These are phyloP conservation scores for Allobates femoralis DNA, from an alignment of 2,797 vertebrate species.

Conservation along the genomic window DNA sequence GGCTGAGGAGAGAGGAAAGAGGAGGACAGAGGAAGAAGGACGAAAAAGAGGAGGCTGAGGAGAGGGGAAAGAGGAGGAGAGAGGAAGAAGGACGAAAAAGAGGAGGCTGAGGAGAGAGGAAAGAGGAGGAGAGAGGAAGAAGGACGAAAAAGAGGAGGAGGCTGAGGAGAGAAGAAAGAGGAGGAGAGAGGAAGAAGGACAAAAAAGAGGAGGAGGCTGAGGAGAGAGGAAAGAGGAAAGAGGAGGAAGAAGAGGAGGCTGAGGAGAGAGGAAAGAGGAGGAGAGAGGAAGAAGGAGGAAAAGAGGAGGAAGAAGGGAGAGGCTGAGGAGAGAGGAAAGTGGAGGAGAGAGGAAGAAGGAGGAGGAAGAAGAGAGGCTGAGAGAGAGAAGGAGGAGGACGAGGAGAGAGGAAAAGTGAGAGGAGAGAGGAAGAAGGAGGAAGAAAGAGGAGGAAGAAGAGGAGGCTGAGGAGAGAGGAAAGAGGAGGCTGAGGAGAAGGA, in stretches of 20 bases:
- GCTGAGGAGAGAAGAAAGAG: background rate
- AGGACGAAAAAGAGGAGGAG: too few relatives aligned
- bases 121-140: too few relatives aligned
- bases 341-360: background rate
- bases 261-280: background rate
- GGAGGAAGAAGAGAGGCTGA: background rate
- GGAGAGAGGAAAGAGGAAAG: background rate
- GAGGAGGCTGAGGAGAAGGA: background rate
- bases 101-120: background rate
- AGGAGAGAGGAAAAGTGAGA: background rate
- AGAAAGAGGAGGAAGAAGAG: background rate
- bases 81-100: too few relatives aligned
- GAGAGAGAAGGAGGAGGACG: background rate
- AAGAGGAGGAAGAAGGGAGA: too few relatives aligned
- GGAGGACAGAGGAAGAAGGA: background rate
- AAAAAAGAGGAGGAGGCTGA: too few relatives aligned
- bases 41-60: background rate
- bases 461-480: too few relatives aligned
- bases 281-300: background rate
- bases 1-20: background rate
- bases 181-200: too few relatives aligned
- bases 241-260: background rate
- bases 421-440: background rate
- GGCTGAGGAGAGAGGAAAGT: background rate
- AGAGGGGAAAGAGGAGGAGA: too few relatives aligned